Base-by-base conservation (phyloP, 2,888 invertebrate species). In the Hypomecis atomaria region DNA sequence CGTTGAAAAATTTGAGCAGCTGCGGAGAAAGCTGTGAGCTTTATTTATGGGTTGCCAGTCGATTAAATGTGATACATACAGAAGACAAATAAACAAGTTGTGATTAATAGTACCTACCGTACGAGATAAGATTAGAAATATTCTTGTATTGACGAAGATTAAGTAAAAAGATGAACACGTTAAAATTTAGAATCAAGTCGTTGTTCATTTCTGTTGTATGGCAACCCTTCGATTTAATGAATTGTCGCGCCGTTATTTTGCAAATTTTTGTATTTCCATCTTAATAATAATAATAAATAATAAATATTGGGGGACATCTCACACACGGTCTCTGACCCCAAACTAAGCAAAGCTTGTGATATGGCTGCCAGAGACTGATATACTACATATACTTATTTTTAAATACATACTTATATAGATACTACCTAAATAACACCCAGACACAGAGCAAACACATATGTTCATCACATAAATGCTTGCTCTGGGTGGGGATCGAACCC, bases 11-110 rank as follows among this genome's bases (percentile, higher is more conserved):
- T 81, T 92, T 90, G 91, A 90, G 90, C 91, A 90, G 88, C 85
- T 86, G 91, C 84, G 75, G 84, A 85, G 87, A 88, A 89, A 92
- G 91, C 92, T 92, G 92, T 91, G 91, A 90, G 91, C 88, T 85
- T 83, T 73, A 81, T 77, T 78, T 77, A 72, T 42, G 85, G 87
- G 89, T 85, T 90, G 89, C 89, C 90, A 66, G 59, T 59, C 33
- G 11, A 38, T 34, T 40, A 52, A 33, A 56, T 37, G 36, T 11
- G 56, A 56, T 55, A 33, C 43, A 36, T 37, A 53, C 11, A 42
- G 36, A 61, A 43, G 8, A 33, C 34, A 40, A 23, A 23, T 49
- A 48, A 37, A 49, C 9, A 43, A 37, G 6, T 23, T n/a, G 40
- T 48, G 11, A 42, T 36, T 8, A 34, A 33, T 34, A 53, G 9